Evolutionary conservation across 2,888 invertebrate species (phyloP).

Genomic region (Lottia scabra): DNA sequence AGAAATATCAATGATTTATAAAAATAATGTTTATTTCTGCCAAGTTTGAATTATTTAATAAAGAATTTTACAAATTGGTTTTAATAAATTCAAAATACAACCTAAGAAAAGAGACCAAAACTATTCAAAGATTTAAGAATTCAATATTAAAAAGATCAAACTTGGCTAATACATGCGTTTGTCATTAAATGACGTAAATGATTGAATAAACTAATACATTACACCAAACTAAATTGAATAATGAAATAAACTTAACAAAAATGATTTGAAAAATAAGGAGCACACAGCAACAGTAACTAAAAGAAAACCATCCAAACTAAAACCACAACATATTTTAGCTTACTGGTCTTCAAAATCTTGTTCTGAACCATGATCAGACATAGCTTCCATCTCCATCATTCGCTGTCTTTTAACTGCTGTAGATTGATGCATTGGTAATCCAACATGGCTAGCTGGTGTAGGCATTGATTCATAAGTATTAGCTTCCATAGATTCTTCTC

Average conservation of each 20-base stretch:
- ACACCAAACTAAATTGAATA: neutral
- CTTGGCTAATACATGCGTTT: too few relatives aligned
- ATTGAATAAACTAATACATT: too few relatives aligned
- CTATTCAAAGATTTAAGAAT: too few relatives aligned
- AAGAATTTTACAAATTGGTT: too few relatives aligned
- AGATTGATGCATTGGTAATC: slow-evolving; percentile 53
- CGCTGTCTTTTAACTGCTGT: slow-evolving; percentile 55
- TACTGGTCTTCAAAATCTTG: slow-evolving; percentile 57
- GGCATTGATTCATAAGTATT: slow-evolving; percentile 33
- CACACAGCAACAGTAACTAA: slow-evolving; percentile 29
- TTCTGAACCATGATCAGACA: slow-evolving; percentile 57
- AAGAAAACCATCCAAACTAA: slow-evolving; percentile 19
- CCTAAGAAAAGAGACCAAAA: too few relatives aligned
- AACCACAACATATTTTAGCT: slow-evolving; percentile 32
- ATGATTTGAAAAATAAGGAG: slow-evolving; percentile 25
- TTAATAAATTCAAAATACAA: too few relatives aligned
- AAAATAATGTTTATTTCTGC: too few relatives aligned
- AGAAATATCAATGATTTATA: too few relatives aligned
- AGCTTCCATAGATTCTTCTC: slow-evolving; percentile 28
- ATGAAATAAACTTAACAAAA: slow-evolving; percentile 17
- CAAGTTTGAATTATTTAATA: too few relatives aligned
- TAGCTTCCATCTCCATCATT: slow-evolving; percentile 42
- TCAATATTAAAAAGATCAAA: too few relatives aligned
- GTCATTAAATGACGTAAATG: too few relatives aligned
- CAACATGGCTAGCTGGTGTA: slow-evolving; percentile 46